phyloP scores from a whole-genome alignment of 2,888 invertebrate genomes.

The Fragum sueziense region DNA sequence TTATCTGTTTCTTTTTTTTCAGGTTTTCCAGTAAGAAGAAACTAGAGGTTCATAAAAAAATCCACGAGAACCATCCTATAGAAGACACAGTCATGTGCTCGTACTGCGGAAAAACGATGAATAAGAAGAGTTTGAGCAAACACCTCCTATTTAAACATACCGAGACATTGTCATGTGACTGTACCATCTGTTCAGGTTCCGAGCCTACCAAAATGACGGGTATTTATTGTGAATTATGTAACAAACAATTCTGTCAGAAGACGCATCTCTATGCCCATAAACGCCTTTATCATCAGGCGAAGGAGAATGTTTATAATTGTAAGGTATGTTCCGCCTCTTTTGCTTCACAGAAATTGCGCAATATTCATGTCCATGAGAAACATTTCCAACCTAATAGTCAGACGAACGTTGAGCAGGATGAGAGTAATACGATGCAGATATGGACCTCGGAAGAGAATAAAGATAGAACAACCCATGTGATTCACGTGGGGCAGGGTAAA shows the following conservation, averaged over 20 bases:
- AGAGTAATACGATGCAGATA: not conserved
- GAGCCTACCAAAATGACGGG: not conserved
- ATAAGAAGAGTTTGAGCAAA: conserved; percentile 26
- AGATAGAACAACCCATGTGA: conserved; percentile 41
- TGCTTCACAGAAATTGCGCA: conserved; percentile 10
- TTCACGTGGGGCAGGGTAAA: conserved; percentile 47
- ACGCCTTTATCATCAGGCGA: conserved; percentile 11
- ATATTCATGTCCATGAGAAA: conserved; percentile 19
- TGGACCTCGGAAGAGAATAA: conserved; percentile 1
- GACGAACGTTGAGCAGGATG: not conserved
- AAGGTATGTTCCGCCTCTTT: conserved; percentile 26
- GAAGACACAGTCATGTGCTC: conserved; percentile 7
- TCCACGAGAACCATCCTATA: not conserved
- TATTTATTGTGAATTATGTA: conserved; percentile 16
- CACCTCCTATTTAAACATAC: conserved; percentile 36
- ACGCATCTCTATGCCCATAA: conserved; percentile 33
- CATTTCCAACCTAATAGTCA: conserved; percentile 4
- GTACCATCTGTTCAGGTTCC: conserved; percentile 26
- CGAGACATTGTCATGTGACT: conserved; percentile 26
- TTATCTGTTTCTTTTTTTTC: not conserved
- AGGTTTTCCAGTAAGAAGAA: conserved; percentile 22
- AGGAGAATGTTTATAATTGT: conserved; percentile 17
- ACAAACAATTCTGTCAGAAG: conserved; percentile 28
- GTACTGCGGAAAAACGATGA: conserved; percentile 15
- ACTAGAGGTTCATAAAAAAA: not conserved